Base-by-base conservation (phyloP, 2,888 invertebrate species). In the Carcina quercana region DNA sequence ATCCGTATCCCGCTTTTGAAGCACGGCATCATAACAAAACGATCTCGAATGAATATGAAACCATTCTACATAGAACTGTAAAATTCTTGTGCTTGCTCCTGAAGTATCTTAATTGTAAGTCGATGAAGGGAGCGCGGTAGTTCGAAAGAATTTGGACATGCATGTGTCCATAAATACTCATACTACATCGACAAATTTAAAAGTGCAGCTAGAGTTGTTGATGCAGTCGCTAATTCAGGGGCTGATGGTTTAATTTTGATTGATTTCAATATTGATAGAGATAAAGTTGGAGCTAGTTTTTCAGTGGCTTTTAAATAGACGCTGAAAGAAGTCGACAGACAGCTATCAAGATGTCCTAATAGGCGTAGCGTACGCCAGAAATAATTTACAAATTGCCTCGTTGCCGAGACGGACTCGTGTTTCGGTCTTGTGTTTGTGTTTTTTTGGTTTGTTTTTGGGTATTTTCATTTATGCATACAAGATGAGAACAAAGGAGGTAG, bases 321-420 rank as follows among this genome's bases (percentile, higher is more conserved):
- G 83, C 63, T 80, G 83, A 83, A 80, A 83, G 80, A 79, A 76
- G 68, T 69, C 61, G 74, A 78, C 78, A 67, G 80, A 62, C 73
- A 73, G 68, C 75, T 68, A 78, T 82, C 82, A 80, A 75, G 80
- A 69, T 62, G 63, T 69, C 61, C 80, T 83, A 83, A 83, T 82
- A 82, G 79, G 76, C 76, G 74, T 74, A 67, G 52, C 72, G 62
- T 58, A 58, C 43, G 71, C 69, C 73, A 71, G 68, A 70, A 80
- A 80, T 80, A 80, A 78, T 72, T 76, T 72, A 82, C 78, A 79
- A 80, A 80, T 74, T 68, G 67, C 56, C 53, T 59, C 48, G 60
- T 59, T 59, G 58, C 53, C 38, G 42, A 50, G 44, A 42, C 43
- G 40, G 29, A 34, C 15, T 25, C 32, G 25, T 35, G 35, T 37